Base-by-base conservation (phyloP, 2,797 vertebrate genomes). In the Florisuga fusca region DNA sequence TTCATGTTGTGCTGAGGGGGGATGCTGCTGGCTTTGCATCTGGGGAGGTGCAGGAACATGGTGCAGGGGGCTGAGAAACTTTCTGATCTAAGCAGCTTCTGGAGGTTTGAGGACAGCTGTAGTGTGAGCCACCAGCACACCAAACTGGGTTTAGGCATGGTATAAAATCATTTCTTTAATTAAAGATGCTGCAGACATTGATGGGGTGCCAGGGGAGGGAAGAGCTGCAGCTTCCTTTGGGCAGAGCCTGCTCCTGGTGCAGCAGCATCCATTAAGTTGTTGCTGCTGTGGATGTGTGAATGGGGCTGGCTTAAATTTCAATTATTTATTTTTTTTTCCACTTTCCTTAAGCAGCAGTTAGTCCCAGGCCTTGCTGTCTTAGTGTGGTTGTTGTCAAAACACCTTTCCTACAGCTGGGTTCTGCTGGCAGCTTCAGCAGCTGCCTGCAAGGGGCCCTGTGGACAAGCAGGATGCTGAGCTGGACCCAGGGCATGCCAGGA, bases 21-120 rank as follows among this genome's bases (percentile, higher is more conserved):
- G 78, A 38, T 12, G 17, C 15, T 57, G 69, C 46, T 46, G 29
- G 19, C 53, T 19, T 18, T 6, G 34, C 17, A 7, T 6, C 2
- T 5, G 0, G 15, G 15, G 68, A 6, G 3, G 1, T 21, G 36
- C 55, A 20, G 55, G 64, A 45, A 22, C 4, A 2, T 2, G 0
- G 4, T 8, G 4, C 15, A 23, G 41, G 34, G 11, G 4, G 6
- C 41, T 1, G 2, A 25, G 73, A 36, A 31, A 7, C 19, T 46
- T 38, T 31, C 26, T 31, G 14, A 31, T 54, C 13, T 10, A 1
- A 22, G 18, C 4, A 2, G 13, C 55, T 36, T 17, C 71, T 46
- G 74, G 54, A 46, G 58, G 9, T 18, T 51, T 75, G 86, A 79
- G 62, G 61, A 12, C 2, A 7, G 21, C 59, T 55, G n/a, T 5